Evolutionary conservation across 2,888 invertebrate species (phyloP).

Genomic region (Watsonalla cultraria): DNA sequence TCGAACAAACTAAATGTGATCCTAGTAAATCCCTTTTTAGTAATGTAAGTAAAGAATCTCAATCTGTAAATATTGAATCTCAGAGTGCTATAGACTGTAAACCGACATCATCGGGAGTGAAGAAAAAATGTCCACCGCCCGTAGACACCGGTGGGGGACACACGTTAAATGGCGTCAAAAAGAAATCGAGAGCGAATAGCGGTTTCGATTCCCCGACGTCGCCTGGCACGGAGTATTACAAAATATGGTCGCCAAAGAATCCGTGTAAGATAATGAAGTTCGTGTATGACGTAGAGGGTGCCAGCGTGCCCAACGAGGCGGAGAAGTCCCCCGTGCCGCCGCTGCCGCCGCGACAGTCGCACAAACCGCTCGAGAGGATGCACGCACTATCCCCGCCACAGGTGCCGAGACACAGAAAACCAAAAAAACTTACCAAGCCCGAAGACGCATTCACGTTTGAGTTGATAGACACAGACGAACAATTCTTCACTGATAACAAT

Average conservation of each 20-base stretch:
- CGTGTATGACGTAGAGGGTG: conserved; percentile 72
- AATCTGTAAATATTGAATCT: conserved; percentile 70
- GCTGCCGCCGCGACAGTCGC: conserved; percentile 84
- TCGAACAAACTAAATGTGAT: conserved; percentile 71
- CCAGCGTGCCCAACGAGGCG: conserved; percentile 62
- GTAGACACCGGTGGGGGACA: conserved; percentile 74
- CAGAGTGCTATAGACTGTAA: conserved; percentile 53
- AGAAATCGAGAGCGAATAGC: conserved; percentile 79
- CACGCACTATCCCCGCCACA: conserved; percentile 83
- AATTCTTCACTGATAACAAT: conserved; percentile 72
- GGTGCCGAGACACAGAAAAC: conserved; percentile 83
- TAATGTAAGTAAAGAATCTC: conserved; percentile 66
- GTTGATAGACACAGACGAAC: conserved; percentile 90
- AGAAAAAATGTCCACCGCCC: conserved; percentile 77
- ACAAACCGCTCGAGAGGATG: conserved; percentile 88
- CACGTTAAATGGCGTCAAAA: conserved; percentile 79
- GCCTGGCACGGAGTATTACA: conserved; percentile 82
- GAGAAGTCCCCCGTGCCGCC: conserved; percentile 85
- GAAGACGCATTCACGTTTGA: conserved; percentile 92
- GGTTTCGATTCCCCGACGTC: conserved; percentile 77
- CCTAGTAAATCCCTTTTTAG: conserved; percentile 71
- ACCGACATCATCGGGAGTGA: conserved; percentile 69
- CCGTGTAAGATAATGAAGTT: conserved; percentile 78
- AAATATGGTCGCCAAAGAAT: conserved; percentile 83
- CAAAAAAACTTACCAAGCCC: conserved; percentile 80